phyloP scores from a whole-genome alignment of 1,140 invertebrate species.

The Macrobrachium nipponense region DNA sequence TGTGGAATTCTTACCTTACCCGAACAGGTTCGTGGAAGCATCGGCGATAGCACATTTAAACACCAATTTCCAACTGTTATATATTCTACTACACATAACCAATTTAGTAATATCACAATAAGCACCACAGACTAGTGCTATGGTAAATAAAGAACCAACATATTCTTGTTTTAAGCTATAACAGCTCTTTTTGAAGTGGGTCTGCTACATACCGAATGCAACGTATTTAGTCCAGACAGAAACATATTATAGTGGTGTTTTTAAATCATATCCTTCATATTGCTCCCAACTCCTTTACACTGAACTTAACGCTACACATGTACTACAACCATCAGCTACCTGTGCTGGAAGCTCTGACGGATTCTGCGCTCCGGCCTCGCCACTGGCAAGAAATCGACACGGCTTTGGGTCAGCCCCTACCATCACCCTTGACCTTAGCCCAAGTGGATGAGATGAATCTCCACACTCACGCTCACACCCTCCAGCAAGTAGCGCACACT shows the following conservation, averaged over 20 bases:
- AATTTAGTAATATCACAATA: background rate
- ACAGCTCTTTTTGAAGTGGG: no score
- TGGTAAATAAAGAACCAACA: no score
- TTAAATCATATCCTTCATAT: no score
- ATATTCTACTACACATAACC: no score
- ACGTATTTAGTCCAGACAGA: no score
- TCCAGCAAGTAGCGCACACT: slow-evolving; percentile 53
- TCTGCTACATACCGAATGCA: no score
- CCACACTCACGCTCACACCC: slow-evolving; percentile 49
- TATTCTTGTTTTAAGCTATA: no score
- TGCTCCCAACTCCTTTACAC: no score
- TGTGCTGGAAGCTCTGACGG: slow-evolving; percentile 54
- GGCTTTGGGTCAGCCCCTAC: slow-evolving; percentile 37
- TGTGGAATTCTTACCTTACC: background rate
- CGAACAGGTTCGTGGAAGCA: no score
- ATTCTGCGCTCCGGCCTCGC: slow-evolving; percentile 54
- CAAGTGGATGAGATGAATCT: slow-evolving; percentile 42
- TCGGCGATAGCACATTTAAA: no score
- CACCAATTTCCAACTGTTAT: no score
- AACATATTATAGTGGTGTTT: no score
- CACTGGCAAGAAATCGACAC: slow-evolving; percentile 62
- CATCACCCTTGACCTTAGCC: slow-evolving; percentile 48
- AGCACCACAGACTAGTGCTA: background rate
- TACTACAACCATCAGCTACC: slow-evolving; percentile 28
- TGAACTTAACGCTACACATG: background rate